Evolutionary conservation across 2,888 invertebrate genomes (phyloP).

Genomic region (Cepaea hortensis): DNA sequence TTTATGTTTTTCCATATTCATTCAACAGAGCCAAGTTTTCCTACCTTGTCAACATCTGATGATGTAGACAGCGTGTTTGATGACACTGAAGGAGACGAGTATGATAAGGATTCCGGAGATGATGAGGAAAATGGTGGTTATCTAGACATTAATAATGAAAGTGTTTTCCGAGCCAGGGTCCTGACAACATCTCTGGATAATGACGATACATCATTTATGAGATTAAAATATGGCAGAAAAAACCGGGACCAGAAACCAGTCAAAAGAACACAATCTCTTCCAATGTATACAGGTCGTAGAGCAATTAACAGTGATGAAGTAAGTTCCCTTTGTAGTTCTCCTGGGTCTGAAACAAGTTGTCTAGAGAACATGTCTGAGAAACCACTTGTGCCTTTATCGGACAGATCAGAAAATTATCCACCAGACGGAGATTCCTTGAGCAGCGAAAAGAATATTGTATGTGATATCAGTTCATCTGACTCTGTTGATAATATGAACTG

Average conservation of each 20-base stretch:
- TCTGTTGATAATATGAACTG: neutral
- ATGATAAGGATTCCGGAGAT: conserved; percentile 16
- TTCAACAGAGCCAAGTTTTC: conserved; percentile 24
- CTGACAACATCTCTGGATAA: conserved; percentile 40
- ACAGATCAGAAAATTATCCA: conserved; percentile 32
- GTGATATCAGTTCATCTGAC: neutral
- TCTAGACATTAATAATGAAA: conserved; percentile 21
- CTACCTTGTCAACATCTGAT: conserved; percentile 22
- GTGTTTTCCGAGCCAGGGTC: conserved; percentile 37
- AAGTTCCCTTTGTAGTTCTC: neutral
- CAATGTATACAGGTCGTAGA: conserved; percentile 8
- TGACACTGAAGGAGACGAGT: conserved; percentile 20
- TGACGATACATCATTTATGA: conserved; percentile 41
- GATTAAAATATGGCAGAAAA: neutral
- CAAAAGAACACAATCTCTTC: conserved; percentile 36
- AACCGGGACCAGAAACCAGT: neutral
- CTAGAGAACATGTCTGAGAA: neutral
- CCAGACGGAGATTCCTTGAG: conserved; percentile 41
- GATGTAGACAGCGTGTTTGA: neutral
- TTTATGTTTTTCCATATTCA: neutral
- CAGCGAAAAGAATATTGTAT: conserved; percentile 36
- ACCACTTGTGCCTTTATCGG: conserved; percentile 17
- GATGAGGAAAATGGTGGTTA: conserved; percentile 28
- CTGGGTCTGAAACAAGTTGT: neutral
- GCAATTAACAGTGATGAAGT: neutral